Percentiles rank a stretch among this genome's conserved stretches.
Conservation (phyloP, 2,888 invertebrate species). For the Globia sparganii region DNA sequence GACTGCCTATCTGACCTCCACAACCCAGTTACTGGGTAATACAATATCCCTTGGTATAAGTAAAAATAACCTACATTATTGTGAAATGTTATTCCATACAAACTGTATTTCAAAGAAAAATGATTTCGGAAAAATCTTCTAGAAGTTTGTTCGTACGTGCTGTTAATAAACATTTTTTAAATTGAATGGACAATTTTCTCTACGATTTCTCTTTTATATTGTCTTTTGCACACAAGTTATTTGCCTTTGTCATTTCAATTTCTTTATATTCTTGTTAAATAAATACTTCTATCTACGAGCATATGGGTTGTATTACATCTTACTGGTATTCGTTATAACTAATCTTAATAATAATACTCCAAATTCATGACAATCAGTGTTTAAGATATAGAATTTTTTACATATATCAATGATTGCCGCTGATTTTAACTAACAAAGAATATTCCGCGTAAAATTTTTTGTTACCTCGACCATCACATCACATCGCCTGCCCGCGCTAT, state of each 20-base stretch:
- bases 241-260: slow-evolving; percentile 11
- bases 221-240: slow-evolving; percentile 1
- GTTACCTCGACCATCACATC: no score
- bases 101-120: background rate
- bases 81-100: background rate
- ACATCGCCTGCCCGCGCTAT: no score
- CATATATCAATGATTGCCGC: no score
- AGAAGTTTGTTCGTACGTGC: slow-evolving; percentile 10
- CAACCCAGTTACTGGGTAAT: no score
- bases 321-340: no score
- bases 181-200: slow-evolving; percentile 24
- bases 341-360: background rate
- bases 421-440: background rate
- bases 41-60: background rate
- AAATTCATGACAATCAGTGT: background rate
- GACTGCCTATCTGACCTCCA: no score
- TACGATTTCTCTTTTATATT: slow-evolving; percentile 19
- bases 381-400: background rate
- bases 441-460: no score
- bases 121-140: slow-evolving; percentile 1
- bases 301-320: background rate
- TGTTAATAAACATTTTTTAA: slow-evolving; percentile 16
- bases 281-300: background rate
- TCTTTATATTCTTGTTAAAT: background rate
- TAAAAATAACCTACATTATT: background rate